phyloP scores from a whole-genome alignment of 53 echinoderm and acorn worm genomes.

The Stichopus horrens region DNA sequence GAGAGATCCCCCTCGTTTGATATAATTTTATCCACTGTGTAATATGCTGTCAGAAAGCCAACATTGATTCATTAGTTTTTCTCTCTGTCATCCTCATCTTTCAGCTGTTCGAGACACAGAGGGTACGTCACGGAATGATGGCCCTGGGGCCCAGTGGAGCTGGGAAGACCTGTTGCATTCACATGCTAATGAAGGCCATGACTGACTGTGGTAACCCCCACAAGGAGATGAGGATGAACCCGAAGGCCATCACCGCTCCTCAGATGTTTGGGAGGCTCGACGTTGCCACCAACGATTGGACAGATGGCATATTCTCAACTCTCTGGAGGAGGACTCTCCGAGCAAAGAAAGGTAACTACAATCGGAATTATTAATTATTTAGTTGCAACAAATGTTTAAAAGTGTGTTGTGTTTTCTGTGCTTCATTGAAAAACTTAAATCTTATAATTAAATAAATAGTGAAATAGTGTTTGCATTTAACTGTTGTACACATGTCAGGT shows the following conservation, averaged over 20 bases:
- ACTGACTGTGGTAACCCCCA: constrained; percentile 88
- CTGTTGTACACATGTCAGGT: too few species aligned
- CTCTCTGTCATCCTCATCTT: not conserved
- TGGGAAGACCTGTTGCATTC: constrained; percentile 99
- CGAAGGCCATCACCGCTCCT: constrained; percentile 97
- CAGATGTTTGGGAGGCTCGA: constrained; percentile 99
- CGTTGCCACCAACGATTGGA: constrained; percentile 99
- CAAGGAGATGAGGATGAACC: constrained; percentile 99
- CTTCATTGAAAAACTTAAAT: too few species aligned
- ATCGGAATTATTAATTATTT: not conserved
- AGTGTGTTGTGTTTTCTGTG: too few species aligned
- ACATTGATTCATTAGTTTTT: too few species aligned
- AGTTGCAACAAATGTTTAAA: not conserved
- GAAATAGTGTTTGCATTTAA: too few species aligned
- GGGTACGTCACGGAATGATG: constrained; percentile 99
- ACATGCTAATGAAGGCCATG: constrained; percentile 99
- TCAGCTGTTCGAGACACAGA: constrained; percentile 96
- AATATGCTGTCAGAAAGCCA: too few species aligned
- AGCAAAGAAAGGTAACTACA: constrained; percentile 79
- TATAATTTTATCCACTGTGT: too few species aligned
- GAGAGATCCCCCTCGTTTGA: too few species aligned
- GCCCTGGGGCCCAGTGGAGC: constrained; percentile 93
- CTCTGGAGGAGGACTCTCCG: constrained; percentile 91
- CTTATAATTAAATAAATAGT: too few species aligned
- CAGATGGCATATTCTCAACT: constrained; percentile 98